Conservation (phyloP, 2,797 vertebrate genomes). For the Thaleichthys pacificus region DNA sequence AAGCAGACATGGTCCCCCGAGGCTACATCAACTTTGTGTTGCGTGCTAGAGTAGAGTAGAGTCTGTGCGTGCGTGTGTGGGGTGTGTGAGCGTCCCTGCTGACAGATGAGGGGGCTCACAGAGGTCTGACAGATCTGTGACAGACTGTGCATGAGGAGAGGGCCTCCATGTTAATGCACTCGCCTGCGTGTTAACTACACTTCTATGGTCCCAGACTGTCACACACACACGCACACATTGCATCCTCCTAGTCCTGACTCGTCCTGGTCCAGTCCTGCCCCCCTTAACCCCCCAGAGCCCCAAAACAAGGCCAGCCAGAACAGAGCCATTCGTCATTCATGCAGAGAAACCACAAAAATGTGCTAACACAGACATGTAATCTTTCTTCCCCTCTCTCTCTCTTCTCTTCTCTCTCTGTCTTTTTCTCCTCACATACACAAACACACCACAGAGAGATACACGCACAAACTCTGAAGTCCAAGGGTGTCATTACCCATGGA, state of each 20-base stretch:
- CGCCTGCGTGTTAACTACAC: conserved; percentile 53
- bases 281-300: conserved; percentile 14
- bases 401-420: too few relatives aligned
- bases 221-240: conserved; percentile 32
- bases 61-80: background rate
- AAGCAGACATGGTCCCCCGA: conserved; percentile 9
- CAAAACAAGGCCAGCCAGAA: conserved; percentile 32
- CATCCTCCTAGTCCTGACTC: conserved; percentile 12
- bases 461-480: conserved; percentile 41
- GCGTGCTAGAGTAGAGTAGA: too few relatives aligned
- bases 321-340: conserved; percentile 23
- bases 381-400: too few relatives aligned
- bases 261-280: conserved; percentile 7
- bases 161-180: conserved; percentile 48
- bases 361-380: conserved; percentile 37
- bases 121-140: conserved; percentile 59
- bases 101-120: conserved; percentile 51
- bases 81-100: conserved; percentile 26
- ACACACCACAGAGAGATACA: too few relatives aligned
- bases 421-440: conserved; percentile 8
- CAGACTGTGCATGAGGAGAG: conserved; percentile 52
- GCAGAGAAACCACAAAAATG: conserved; percentile 47
- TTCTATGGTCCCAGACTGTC: conserved; percentile 28
- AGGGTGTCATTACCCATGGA: conserved; percentile 66
- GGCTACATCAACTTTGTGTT: conserved; percentile 7